phyloP scores from a whole-genome alignment of 2,888 invertebrate genomes.

The Lasioglossum malachurum region DNA sequence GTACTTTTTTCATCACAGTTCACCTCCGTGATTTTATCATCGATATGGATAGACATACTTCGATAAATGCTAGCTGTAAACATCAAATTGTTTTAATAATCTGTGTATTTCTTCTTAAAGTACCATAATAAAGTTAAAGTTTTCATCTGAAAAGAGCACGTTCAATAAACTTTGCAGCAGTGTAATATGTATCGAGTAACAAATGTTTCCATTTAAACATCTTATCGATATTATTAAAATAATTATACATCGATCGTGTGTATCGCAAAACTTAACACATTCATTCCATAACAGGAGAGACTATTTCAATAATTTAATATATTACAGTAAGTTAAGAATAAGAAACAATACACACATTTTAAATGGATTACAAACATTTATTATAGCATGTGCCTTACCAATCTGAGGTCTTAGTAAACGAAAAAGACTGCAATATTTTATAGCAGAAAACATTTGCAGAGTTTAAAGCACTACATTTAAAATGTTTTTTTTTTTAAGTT shows the following conservation, averaged over 20 bases:
- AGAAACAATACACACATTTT: neutral
- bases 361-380: neutral
- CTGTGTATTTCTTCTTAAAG: neutral
- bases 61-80: conserved; percentile 57
- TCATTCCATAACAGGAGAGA: neutral
- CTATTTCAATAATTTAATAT: neutral
- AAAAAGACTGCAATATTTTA: neutral
- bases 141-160: neutral
- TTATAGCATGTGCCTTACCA: conserved; percentile 22
- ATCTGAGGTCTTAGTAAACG: neutral
- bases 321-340: neutral
- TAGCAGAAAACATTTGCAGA: conserved; percentile 12
- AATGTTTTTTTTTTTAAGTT: too few species aligned
- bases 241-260: neutral
- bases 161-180: neutral
- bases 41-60: conserved; percentile 65
- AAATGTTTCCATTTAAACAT: too few species aligned
- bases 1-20: conserved; percentile 48
- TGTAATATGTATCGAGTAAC: neutral
- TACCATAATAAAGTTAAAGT: neutral
- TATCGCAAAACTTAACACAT: neutral
- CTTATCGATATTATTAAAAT: too few species aligned
- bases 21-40: conserved; percentile 25
- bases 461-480: neutral
- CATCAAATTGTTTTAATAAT: neutral